Percentiles rank a stretch among this genome's conserved stretches.
These are phyloP conservation scores for Aix galericulata DNA, from an alignment of 2,113 vertebrate genomes.

Conservation along the genomic window DNA sequence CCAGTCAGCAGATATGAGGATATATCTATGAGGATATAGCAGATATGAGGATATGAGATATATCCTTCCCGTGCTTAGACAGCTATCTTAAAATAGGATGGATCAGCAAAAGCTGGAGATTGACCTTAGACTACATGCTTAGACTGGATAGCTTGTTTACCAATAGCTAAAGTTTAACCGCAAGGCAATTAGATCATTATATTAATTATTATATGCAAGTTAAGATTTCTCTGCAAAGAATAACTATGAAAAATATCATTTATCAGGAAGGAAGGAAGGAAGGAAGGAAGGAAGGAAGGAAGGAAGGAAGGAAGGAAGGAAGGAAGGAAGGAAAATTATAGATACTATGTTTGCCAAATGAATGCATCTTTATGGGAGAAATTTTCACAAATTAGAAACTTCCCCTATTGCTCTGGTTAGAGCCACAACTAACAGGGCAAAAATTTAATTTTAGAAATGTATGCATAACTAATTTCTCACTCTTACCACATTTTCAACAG, in stretches of 20 bases:
- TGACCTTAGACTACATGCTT: background rate
- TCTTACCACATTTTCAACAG: background rate
- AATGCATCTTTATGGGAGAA: background rate
- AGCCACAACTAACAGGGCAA: background rate
- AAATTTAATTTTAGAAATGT: background rate
- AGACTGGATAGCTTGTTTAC: background rate
- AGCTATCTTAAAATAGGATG: background rate
- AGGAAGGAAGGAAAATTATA: accelerated
- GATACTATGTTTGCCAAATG: background rate
- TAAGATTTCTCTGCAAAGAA: background rate
- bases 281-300: accelerated
- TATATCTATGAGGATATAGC: too few species aligned
- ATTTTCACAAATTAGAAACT: background rate
- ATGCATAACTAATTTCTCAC: background rate
- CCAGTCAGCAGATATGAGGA: background rate
- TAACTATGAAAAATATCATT: background rate
- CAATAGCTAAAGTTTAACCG: background rate
- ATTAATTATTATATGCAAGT: background rate
- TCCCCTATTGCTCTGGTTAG: background rate
- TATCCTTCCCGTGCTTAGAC: background rate
- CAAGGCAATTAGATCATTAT: background rate
- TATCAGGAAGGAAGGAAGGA: background rate
- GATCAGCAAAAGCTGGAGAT: background rate
- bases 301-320: too few species aligned
- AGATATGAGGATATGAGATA: too few species aligned